phyloP scores from a whole-genome alignment of 2,797 vertebrate genomes.

The Aphelocoma californica region DNA sequence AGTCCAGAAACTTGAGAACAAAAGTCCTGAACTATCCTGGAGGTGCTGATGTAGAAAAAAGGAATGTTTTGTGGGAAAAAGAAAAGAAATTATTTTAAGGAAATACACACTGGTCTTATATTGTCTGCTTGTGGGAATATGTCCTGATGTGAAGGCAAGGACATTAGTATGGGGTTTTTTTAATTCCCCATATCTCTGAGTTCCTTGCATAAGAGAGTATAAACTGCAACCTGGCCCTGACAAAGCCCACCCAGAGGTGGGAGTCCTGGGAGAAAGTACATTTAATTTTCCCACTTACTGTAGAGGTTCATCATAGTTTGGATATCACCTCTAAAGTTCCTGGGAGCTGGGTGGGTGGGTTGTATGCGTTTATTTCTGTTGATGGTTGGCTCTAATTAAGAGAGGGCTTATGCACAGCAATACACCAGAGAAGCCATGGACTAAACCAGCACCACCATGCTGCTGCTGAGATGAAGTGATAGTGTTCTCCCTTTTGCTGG shows the following conservation, averaged over 20 bases:
- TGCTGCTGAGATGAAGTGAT: background rate
- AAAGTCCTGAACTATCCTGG: background rate
- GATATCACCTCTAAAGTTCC: background rate
- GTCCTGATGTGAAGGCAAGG: background rate
- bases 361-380: background rate
- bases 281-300: background rate
- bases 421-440: background rate
- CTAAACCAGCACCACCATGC: background rate
- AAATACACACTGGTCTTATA: background rate
- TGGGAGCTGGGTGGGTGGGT: background rate
- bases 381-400: background rate
- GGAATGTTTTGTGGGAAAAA: background rate
- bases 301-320: background rate
- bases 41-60: background rate
- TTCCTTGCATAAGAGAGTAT: background rate
- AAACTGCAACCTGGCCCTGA: background rate
- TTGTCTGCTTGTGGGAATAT: background rate
- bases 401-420: background rate
- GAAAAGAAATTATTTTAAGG: background rate
- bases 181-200: background rate
- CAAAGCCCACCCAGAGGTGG: background rate
- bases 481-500: background rate
- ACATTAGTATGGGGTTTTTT: background rate
- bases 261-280: background rate
- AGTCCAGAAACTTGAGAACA: background rate